Evolutionary conservation across 1,140 invertebrate species (phyloP).

Genomic region (Philopotamus ludificatus): DNA sequence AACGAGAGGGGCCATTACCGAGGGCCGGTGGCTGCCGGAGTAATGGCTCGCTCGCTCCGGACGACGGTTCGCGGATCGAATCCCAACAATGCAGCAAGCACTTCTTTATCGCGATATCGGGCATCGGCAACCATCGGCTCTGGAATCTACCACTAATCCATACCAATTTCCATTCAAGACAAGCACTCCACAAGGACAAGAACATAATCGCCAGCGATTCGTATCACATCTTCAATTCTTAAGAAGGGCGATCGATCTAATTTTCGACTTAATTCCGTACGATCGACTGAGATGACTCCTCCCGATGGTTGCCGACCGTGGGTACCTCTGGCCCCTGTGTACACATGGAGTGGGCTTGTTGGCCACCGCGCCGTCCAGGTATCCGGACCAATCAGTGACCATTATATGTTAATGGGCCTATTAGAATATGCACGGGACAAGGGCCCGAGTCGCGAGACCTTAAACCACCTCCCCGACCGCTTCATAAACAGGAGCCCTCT

Average conservation of each 20-base stretch:
- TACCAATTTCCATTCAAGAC: background rate
- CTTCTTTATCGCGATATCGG: constrained; percentile 48
- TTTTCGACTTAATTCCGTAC: too few relatives aligned
- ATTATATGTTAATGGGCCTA: constrained; percentile 58
- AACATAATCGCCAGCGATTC: background rate
- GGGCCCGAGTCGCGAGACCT: constrained; percentile 9
- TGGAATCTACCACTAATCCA: background rate
- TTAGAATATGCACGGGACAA: constrained; percentile 48
- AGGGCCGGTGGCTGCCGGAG: constrained; percentile 49
- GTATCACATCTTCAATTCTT: too few relatives aligned
- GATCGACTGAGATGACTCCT: too few relatives aligned
- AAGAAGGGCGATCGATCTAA: too few relatives aligned
- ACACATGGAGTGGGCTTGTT: constrained; percentile 20
- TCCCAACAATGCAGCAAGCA: constrained; percentile 26
- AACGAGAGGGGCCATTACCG: constrained; percentile 54
- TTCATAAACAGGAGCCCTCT: constrained; percentile 18
- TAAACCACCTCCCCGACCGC: constrained; percentile 6
- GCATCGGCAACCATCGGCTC: constrained; percentile 43
- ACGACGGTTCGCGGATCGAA: constrained; percentile 51
- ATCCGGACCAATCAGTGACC: constrained; percentile 53
- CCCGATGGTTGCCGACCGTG: constrained; percentile 10
- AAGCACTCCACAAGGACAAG: background rate
- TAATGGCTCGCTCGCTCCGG: constrained; percentile 49
- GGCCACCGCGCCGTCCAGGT: constrained; percentile 39
- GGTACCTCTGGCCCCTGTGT: constrained; percentile 3